Evolutionary conservation across 2,888 invertebrate species (phyloP).

Genomic region (Mythimna loreyi): DNA sequence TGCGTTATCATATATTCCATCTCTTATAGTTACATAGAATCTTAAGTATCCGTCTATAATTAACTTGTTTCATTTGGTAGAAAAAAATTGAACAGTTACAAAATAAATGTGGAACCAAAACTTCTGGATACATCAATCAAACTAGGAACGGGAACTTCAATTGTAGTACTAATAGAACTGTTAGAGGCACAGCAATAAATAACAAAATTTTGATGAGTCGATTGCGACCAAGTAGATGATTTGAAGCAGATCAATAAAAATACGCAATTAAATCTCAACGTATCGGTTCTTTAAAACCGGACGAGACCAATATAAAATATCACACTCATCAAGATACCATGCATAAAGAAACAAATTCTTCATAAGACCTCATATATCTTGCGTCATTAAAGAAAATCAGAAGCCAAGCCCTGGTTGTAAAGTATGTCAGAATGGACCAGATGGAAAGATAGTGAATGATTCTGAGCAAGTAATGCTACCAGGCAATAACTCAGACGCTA

Average conservation of each 20-base stretch:
- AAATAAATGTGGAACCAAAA: constrained; percentile 30
- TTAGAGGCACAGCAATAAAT: constrained; percentile 51
- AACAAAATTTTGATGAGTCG: constrained; percentile 45
- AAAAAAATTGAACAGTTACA: constrained; percentile 28
- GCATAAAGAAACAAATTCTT: constrained; percentile 65
- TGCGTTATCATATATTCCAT: too few relatives aligned
- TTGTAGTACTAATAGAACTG: constrained; percentile 57
- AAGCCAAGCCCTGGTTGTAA: constrained; percentile 80
- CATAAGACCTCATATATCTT: constrained; percentile 78
- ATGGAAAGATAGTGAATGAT: constrained; percentile 85
- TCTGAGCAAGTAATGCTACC: constrained; percentile 80
- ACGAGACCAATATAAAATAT: constrained; percentile 58
- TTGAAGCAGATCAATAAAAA: constrained; percentile 56
- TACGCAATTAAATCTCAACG: constrained; percentile 54
- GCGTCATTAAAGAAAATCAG: constrained; percentile 81
- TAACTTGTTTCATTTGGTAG: constrained; percentile 18
- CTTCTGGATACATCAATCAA: constrained; percentile 51
- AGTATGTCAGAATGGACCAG: constrained; percentile 81
- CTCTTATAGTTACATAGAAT: too few relatives aligned
- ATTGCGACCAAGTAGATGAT: constrained; percentile 47
- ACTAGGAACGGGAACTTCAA: constrained; percentile 44
- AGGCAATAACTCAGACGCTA: constrained; percentile 79
- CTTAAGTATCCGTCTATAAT: background rate
- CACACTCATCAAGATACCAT: constrained; percentile 62
- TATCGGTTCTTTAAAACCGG: constrained; percentile 57